Conservation (phyloP, 2,888 invertebrate species). For the Biston stratarius region DNA sequence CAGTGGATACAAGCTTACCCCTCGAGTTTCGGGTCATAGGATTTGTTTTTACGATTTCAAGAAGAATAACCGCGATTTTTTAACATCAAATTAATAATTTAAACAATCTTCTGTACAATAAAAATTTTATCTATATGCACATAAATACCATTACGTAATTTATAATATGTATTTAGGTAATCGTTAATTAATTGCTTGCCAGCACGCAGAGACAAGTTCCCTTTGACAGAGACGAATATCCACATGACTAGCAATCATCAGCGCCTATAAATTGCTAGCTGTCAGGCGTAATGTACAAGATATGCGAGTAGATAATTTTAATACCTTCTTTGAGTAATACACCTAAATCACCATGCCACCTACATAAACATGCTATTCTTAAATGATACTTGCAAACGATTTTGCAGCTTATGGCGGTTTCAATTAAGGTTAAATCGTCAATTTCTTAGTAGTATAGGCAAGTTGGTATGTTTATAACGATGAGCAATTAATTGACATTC, state of each 20-base stretch:
- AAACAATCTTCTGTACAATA: too few relatives aligned
- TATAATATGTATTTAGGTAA: neutral
- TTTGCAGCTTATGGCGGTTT: neutral
- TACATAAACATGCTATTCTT: constrained; percentile 1
- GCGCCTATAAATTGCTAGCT: constrained; percentile 35
- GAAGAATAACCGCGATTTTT: too few relatives aligned
- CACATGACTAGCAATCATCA: constrained; percentile 24
- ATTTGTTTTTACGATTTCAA: too few relatives aligned
- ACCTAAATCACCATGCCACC: constrained; percentile 40
- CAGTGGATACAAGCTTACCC: too few relatives aligned
- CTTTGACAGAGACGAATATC: constrained; percentile 21
- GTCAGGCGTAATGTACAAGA: constrained; percentile 36
- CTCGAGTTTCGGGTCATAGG: too few relatives aligned
- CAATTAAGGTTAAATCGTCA: constrained; percentile 5
- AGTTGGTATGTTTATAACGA: constrained; percentile 50
- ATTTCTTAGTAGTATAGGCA: neutral
- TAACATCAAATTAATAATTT: too few relatives aligned
- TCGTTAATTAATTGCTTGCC: neutral
- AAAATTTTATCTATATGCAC: too few relatives aligned
- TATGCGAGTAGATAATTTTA: constrained; percentile 36
- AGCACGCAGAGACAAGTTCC: constrained; percentile 5
- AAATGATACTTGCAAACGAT: constrained; percentile 8
- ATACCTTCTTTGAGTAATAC: constrained; percentile 37
- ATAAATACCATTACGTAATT: too few relatives aligned
- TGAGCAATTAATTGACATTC: constrained; percentile 70